These are phyloP conservation scores for Enchytraeus crypticus DNA, from an alignment of 2,888 invertebrate genomes.

Conservation along the genomic window DNA sequence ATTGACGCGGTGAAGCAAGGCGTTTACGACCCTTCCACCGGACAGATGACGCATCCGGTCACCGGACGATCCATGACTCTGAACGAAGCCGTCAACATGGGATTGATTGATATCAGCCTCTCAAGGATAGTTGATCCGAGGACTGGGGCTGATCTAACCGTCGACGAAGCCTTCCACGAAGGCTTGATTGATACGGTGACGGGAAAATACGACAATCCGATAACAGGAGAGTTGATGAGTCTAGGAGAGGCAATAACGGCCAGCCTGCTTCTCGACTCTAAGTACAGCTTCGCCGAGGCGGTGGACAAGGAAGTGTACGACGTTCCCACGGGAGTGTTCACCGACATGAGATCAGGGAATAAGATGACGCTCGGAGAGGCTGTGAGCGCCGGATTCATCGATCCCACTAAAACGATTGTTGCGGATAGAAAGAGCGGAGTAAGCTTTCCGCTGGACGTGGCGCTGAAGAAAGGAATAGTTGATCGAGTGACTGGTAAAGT, in stretches of 20 bases:
- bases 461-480: neutral
- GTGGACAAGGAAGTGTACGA: constrained; percentile 71
- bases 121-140: constrained; percentile 61
- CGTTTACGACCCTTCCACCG: constrained; percentile 38
- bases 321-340: constrained; percentile 62
- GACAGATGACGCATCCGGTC: constrained; percentile 30
- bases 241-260: constrained; percentile 77
- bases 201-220: constrained; percentile 59
- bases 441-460: neutral
- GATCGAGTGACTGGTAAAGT: constrained; percentile 1
- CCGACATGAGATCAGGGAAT: constrained; percentile 58
- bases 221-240: constrained; percentile 57
- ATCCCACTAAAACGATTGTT: constrained; percentile 8
- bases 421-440: constrained; percentile 13
- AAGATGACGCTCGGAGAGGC: constrained; percentile 77
- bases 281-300: constrained; percentile 69
- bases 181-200: constrained; percentile 76
- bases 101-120: constrained; percentile 28
- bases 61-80: constrained; percentile 35
- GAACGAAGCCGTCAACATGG: constrained; percentile 57
- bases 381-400: constrained; percentile 30
- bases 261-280: constrained; percentile 71
- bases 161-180: constrained; percentile 82
- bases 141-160: constrained; percentile 65
- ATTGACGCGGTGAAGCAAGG: constrained; percentile 39